A percentile compares a stretch with the other conserved stretches of the same genome.
phyloP scores from a whole-genome alignment of 2,113 vertebrate species.

The Vidua chalybeata region DNA sequence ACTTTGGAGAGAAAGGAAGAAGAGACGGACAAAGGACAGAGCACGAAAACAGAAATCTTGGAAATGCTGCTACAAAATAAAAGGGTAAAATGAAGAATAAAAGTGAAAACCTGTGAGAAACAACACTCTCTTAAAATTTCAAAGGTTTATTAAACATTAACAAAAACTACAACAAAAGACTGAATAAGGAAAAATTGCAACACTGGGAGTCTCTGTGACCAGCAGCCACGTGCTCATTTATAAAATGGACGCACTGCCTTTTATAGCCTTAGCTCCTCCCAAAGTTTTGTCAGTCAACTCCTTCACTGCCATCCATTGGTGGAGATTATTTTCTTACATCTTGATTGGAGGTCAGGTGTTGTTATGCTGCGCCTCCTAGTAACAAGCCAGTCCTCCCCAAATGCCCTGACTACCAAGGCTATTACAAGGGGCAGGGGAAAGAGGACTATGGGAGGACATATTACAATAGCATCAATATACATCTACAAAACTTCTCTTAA shows the following conservation, averaged over 20 bases:
- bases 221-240: not conserved
- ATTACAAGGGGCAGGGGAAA: not conserved
- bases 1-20: not conserved
- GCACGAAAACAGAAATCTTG: not conserved
- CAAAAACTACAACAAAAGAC: not conserved
- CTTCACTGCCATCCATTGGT: not conserved
- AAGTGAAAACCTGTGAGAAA: not conserved
- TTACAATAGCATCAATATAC: not conserved
- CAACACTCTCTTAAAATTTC: not conserved
- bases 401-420: not conserved
- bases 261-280: not conserved
- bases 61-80: not conserved
- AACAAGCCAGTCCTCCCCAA: not conserved
- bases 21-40: not conserved
- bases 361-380: not conserved
- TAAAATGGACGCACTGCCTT: not conserved
- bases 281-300: not conserved
- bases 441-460: not conserved
- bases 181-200: not conserved
- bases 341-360: not conserved
- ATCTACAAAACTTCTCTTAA: not conserved
- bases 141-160: not conserved
- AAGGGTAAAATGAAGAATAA: not conserved
- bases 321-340: not conserved
- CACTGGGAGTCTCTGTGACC: accelerated